These are phyloP conservation scores for Apteryx owenii DNA, from an alignment of 2,113 vertebrate species.

Conservation along the genomic window DNA sequence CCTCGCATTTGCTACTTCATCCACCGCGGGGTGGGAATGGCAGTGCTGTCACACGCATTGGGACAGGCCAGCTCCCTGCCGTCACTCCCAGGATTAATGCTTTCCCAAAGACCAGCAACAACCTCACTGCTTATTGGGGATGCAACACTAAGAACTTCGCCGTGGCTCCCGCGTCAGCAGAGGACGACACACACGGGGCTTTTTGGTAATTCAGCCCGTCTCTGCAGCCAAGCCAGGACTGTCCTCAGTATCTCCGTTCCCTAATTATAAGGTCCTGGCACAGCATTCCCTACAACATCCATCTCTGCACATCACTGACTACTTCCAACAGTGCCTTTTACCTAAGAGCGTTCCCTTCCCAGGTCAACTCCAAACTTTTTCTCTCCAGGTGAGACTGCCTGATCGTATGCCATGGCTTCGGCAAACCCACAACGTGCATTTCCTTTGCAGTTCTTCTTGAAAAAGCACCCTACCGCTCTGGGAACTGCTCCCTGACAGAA, in stretches of 20 bases:
- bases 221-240: background rate
- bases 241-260: background rate
- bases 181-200: background rate
- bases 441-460: background rate
- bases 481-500: background rate
- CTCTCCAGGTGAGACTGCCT: background rate
- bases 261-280: background rate
- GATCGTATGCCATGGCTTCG: background rate
- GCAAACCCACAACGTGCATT: rapidly evolving
- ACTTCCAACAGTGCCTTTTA: background rate
- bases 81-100: background rate
- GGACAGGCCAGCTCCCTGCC: background rate
- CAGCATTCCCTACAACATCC: background rate
- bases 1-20: background rate
- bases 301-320: background rate
- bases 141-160: background rate
- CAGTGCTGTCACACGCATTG: background rate
- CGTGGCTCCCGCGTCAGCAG: background rate
- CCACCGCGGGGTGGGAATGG: rapidly evolving
- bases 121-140: rapidly evolving
- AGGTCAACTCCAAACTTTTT: background rate
- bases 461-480: background rate
- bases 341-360: background rate
- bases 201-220: background rate
- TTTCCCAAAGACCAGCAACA: background rate